Conservation (phyloP, 1,140 invertebrate species). For the Scylla paramamosain region DNA sequence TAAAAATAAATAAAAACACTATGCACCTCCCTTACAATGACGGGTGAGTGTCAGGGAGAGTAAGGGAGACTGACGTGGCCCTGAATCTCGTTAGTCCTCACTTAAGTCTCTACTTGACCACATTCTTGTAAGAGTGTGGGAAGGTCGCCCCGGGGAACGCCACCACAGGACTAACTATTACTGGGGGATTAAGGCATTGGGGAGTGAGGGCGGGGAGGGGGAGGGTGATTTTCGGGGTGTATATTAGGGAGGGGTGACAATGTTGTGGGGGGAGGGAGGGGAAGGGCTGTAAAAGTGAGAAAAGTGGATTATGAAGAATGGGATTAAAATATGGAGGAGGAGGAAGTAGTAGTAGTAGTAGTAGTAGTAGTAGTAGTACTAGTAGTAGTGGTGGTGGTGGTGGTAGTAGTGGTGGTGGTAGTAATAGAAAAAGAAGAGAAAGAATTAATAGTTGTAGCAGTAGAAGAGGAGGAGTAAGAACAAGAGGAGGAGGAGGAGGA, state of each 20-base stretch:
- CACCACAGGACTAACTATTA: neutral
- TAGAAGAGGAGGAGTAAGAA: no score
- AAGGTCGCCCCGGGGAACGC: neutral
- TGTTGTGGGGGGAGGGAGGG: neutral
- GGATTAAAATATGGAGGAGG: neutral
- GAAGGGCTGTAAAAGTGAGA: no score
- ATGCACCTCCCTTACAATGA: no score
- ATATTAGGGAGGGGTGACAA: neutral
- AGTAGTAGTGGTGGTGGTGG: no score
- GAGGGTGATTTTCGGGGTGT: neutral
- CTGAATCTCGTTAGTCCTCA: neutral
- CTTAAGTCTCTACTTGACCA: neutral
- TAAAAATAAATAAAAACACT: no score
- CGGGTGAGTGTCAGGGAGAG: neutral
- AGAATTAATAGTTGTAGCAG: no score
- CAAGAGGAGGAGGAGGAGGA: no score
- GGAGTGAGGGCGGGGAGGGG: neutral
- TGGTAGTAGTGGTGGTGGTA: no score
- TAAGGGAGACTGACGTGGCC: neutral
- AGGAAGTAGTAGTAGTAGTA: neutral
- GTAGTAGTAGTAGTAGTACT: no score
- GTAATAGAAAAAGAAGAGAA: no score
- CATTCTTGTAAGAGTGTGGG: constrained; percentile 5
- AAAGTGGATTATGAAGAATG: no score
- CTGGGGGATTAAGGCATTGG: no score